Evolutionary conservation across 2,797 vertebrate species (phyloP).

Genomic region (Sebastes wilsoni): DNA sequence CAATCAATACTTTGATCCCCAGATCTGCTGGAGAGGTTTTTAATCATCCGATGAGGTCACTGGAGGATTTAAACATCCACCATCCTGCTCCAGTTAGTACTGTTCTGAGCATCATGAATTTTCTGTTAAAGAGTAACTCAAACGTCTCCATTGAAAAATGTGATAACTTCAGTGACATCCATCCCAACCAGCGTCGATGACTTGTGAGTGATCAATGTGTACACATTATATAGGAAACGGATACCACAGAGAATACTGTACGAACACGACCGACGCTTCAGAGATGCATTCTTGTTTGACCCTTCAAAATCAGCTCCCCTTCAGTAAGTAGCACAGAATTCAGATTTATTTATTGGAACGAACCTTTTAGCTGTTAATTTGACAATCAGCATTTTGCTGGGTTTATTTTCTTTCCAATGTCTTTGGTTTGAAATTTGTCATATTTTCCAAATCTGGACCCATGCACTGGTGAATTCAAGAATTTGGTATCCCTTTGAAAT

Average conservation of each 20-base stretch:
- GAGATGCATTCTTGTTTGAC: not conserved
- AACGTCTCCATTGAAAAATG: not conserved
- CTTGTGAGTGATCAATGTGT: not conserved
- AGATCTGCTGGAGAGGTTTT: not conserved
- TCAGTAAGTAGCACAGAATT: not conserved
- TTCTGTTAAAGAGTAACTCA: not conserved
- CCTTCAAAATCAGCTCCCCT: not conserved
- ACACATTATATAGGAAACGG: not conserved
- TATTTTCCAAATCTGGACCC: not conserved
- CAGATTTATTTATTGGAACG: not conserved
- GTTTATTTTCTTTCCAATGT: not conserved
- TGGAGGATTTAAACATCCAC: not conserved
- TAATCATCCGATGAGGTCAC: not conserved
- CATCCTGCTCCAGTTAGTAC: not conserved
- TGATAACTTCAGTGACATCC: not conserved
- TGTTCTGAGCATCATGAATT: not conserved
- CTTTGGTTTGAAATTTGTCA: not conserved
- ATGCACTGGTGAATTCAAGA: not conserved
- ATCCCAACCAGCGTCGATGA: not conserved
- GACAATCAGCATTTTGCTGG: slow-evolving; percentile 10
- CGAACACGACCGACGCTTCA: not conserved
- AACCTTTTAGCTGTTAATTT: slow-evolving; percentile 23
- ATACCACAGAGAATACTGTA: not conserved
- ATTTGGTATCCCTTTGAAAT: not conserved
- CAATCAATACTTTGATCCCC: not conserved